Evolutionary conservation across 2,888 invertebrate genomes (phyloP).

Genomic region (Ophraella communa): DNA sequence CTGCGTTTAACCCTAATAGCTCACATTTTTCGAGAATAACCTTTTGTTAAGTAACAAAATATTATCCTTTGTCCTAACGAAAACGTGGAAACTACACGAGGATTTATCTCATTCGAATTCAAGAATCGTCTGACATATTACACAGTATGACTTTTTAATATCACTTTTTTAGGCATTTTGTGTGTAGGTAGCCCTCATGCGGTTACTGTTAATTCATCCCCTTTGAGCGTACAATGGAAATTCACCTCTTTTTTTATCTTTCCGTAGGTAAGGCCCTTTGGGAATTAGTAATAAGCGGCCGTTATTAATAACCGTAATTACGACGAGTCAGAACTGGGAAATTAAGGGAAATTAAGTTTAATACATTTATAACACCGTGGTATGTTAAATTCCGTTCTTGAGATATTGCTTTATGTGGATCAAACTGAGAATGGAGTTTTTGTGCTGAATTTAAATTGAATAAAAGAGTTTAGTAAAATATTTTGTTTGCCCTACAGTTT

Average conservation of each 20-base stretch:
- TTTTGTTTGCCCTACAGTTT: background rate
- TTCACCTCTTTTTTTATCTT: slow-evolving; percentile 28
- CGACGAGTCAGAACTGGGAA: slow-evolving; percentile 27
- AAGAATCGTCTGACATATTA: slow-evolving; percentile 29
- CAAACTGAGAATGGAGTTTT: background rate
- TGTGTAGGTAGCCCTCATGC: slow-evolving; percentile 27
- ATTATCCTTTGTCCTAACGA: slow-evolving; percentile 18
- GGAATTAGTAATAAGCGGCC: slow-evolving; percentile 23
- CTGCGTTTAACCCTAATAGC: slow-evolving; percentile 7
- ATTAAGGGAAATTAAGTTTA: slow-evolving; percentile 26
- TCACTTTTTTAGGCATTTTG: too few species aligned
- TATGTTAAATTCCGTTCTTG: slow-evolving; percentile 9
- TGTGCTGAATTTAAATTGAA: slow-evolving; percentile 3
- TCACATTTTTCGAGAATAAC: slow-evolving; percentile 5
- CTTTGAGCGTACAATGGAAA: slow-evolving; percentile 18
- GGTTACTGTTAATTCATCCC: slow-evolving; percentile 27
- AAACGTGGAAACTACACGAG: background rate
- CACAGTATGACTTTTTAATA: slow-evolving; percentile 34
- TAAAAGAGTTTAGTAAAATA: too few species aligned
- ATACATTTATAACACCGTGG: slow-evolving; percentile 23
- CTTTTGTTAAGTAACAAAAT: slow-evolving; percentile 25
- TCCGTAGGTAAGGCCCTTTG: slow-evolving; percentile 14
- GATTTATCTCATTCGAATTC: slow-evolving; percentile 23
- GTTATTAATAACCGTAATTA: slow-evolving; percentile 35
- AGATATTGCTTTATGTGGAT: background rate